A percentile compares a stretch with the other conserved stretches of the same genome.
phyloP scores from a whole-genome alignment of 2,888 invertebrate species.

The Himalopsyche anomala region DNA sequence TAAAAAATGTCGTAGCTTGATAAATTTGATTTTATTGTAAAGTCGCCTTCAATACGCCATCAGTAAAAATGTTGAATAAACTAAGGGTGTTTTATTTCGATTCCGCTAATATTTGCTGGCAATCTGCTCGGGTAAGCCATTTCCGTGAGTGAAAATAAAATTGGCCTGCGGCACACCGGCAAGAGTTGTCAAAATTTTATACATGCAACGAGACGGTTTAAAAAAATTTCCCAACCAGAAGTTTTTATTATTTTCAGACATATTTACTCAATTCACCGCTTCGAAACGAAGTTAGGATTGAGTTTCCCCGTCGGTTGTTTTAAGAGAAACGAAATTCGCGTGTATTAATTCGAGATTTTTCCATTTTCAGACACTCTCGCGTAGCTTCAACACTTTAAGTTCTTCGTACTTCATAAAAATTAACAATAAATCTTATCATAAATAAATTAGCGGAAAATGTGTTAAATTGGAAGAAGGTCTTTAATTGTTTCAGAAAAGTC shows the following conservation, averaged over 20 bases:
- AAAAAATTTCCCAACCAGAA: neutral
- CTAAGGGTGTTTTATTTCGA: neutral
- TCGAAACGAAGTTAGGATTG: constrained; percentile 49
- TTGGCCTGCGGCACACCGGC: neutral
- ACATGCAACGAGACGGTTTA: neutral
- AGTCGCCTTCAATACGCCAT: neutral
- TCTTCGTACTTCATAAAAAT: neutral
- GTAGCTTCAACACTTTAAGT: neutral
- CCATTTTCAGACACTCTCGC: neutral
- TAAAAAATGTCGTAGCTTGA: too few relatives aligned
- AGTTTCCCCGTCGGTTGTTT: constrained; percentile 52
- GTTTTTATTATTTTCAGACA: constrained; percentile 22
- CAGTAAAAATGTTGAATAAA: neutral
- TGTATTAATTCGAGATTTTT: constrained; percentile 47
- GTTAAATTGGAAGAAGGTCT: neutral
- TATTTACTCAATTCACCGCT: constrained; percentile 52
- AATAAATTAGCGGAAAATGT: too few relatives aligned
- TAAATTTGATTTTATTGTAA: neutral
- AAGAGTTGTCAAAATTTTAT: constrained; percentile 12
- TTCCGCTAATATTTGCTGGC: neutral
- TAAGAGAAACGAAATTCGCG: constrained; percentile 47
- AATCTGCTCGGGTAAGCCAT: constrained; percentile 12
- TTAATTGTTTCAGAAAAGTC: too few relatives aligned
- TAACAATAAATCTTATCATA: neutral
- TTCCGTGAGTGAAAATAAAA: neutral